phyloP scores from a whole-genome alignment of 2,113 vertebrate genomes.

The Notothenia coriiceps region DNA sequence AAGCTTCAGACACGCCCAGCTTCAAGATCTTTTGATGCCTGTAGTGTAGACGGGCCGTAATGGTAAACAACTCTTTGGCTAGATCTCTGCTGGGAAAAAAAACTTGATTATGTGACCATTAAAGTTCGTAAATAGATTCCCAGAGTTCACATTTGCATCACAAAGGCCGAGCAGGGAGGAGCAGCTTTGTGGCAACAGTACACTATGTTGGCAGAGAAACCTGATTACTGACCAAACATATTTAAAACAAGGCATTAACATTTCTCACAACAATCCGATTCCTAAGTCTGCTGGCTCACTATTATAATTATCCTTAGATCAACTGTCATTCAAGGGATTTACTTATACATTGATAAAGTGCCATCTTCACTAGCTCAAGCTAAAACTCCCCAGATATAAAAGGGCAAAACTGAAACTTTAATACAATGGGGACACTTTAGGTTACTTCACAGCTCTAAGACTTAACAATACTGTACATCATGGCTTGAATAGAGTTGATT shows the following conservation, averaged over 20 bases:
- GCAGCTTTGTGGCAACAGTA: neutral
- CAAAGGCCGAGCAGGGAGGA: constrained; percentile 33
- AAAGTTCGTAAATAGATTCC: neutral
- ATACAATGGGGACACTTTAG: neutral
- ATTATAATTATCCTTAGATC: neutral
- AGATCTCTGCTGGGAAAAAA: neutral
- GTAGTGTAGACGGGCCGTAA: too few species aligned
- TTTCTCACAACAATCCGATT: neutral
- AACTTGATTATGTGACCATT: neutral
- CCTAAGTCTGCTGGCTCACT: neutral
- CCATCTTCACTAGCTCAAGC: neutral
- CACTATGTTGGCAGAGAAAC: neutral
- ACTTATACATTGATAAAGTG: neutral
- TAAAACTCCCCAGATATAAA: too few species aligned
- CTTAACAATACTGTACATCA: neutral
- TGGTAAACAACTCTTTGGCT: neutral
- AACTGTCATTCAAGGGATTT: neutral
- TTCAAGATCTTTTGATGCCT: too few species aligned
- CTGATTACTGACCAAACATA: neutral
- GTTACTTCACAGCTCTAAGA: neutral
- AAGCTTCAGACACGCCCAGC: too few species aligned
- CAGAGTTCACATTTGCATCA: neutral
- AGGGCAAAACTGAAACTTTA: too few species aligned
- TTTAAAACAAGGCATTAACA: neutral
- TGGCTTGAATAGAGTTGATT: neutral